phyloP scores from a whole-genome alignment of 1,140 invertebrate species.

The Pinna nobilis region DNA sequence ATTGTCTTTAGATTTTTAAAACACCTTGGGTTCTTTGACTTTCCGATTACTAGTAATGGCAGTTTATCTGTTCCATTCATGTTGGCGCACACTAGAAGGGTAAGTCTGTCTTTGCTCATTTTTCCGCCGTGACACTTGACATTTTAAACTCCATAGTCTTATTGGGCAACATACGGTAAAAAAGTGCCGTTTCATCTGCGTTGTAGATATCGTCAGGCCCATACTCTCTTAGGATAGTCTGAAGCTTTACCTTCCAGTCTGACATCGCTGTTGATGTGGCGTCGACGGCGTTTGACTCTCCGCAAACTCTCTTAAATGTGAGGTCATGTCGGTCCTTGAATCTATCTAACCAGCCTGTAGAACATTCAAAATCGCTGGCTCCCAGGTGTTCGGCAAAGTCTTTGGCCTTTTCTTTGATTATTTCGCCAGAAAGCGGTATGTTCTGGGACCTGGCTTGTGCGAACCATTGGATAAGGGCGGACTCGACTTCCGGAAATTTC shows the following conservation, averaged over 20 bases:
- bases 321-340: constrained; percentile 23
- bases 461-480: not conserved
- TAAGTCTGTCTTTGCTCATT: constrained; percentile 74
- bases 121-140: constrained; percentile 61
- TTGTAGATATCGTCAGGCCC: constrained; percentile 35
- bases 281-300: constrained; percentile 19
- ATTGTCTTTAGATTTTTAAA: constrained; percentile 74
- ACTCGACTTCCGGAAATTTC: not conserved
- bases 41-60: constrained; percentile 75
- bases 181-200: constrained; percentile 44
- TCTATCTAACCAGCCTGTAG: constrained; percentile 19
- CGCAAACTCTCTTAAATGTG: constrained; percentile 15
- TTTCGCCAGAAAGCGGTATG: not conserved
- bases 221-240: constrained; percentile 10
- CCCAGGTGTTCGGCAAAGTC: not conserved
- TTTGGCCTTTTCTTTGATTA: not conserved
- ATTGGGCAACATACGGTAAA: constrained; percentile 36
- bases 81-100: constrained; percentile 73
- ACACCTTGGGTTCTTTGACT: constrained; percentile 74
- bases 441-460: not conserved
- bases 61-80: constrained; percentile 74
- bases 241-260: not conserved
- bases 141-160: constrained; percentile 37
- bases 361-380: constrained; percentile 18
- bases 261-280: not conserved